Base-by-base conservation (phyloP, 2,113 vertebrate species). In the Lophius piscatorius region DNA sequence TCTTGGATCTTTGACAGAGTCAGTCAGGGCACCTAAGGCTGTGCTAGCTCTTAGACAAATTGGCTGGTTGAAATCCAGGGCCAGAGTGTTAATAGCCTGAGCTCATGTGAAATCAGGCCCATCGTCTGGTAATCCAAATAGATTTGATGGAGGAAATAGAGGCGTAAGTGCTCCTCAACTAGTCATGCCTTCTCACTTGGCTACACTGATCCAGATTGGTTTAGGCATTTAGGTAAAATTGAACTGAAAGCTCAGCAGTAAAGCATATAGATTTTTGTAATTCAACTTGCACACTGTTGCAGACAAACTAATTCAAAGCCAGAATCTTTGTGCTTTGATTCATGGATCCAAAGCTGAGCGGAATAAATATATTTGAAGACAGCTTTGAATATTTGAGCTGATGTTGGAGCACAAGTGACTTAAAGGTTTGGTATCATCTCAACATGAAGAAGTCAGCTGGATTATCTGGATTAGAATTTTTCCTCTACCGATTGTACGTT, bases 21-120 rank as follows among this genome's bases (percentile, higher is more conserved):
- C 52, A 0, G 45, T 2, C 40, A 34, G 76, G 76, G 57, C 54
- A 57, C 65, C 61, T 34, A 13, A 59, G 65, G 41, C 70, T 29
- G 49, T 49, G 76, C 74, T 76, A 55, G 74, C 80, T 71, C 68
- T 84, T 50, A 81, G 74, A 85, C 65, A 86, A 83, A 89, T 85
- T 84, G 81, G 70, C 81, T 80, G 83, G 75, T 86, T 71, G 64
- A 68, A 81, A 71, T 80, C 85, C 85, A 87, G 87, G 87, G 87
- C 83, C 85, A 82, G 65, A 54, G 77, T 47, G 73, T 83, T 89
- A 89, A 89, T 84, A 80, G 81, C 68, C 52, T 40, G 81, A 71
- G 79, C 65, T 73, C 70, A 63, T 80, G 84, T 81, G 82, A 88
- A 88, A 85, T 84, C 82, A 83, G 69, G 63, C 69, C 80, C 24